Base-by-base conservation (phyloP, 2,797 vertebrate genomes). In the Cetoscarus ocellatus region DNA sequence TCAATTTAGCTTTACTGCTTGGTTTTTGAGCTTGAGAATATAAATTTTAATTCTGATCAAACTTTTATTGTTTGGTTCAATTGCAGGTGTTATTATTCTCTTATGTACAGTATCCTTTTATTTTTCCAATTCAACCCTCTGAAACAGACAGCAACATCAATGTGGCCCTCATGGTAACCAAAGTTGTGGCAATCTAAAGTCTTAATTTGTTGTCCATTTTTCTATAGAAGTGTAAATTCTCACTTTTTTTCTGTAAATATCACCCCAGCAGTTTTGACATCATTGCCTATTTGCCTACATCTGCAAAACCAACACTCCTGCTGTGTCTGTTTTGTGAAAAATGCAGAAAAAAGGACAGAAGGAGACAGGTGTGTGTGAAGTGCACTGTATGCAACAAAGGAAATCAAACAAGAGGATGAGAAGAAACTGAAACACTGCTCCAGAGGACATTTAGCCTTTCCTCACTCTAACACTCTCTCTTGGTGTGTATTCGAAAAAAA, bases 261-360 rank as follows among this genome's bases (percentile, higher is more conserved):
- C 88, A 88, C 84, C 79, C 68, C 70, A 74, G 86, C 81, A 88
- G 66, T 85, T 89, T 88, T 89, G 74, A 89, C 90, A 88, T 88
- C 82, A 91, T 90, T 87, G 88, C 60, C 58, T 75, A 90, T 91
- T 85, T 91, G 86, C 87, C 73, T 89, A 80, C 83, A 86, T 89
- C 83, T 90, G 85, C 88, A 93, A 89, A 94, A 90, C 77, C 79
- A 78, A 82, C 73, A 72, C 55, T 81, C 53, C 79, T 71, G 82
- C 85, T 85, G 81, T 75, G 83, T 81, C 65, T 82, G 70, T 85
- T 85, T 80, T 87, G 70, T 80, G 61, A 47, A 73, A 78, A 64
- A 74, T 68, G 83, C 82, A 84, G 59, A 77, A 81, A 78, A 62
- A 55, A 67, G 59, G 70, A 9, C 55, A 73, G 60, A 52, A 54